phyloP scores from a whole-genome alignment of 1,140 invertebrate genomes.

The Cherax quadricarinatus region DNA sequence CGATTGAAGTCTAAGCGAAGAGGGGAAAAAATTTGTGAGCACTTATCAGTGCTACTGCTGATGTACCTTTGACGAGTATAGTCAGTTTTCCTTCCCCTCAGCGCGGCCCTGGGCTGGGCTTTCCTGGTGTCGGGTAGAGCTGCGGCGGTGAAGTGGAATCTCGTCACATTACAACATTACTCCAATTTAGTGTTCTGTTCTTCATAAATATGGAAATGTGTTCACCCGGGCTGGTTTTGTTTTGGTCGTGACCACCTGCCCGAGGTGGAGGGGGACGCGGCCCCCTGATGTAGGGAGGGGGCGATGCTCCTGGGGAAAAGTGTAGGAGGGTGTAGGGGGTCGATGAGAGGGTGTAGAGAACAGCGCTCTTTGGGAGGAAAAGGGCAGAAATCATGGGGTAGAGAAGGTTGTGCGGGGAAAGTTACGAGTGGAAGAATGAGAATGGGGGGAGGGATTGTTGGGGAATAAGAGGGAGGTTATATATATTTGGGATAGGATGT shows the following conservation, averaged over 20 bases:
- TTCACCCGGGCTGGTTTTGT: constrained; percentile 22
- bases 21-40: background rate
- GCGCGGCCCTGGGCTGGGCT: too few species aligned
- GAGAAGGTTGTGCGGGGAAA: background rate
- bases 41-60: too few species aligned
- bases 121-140: too few species aligned
- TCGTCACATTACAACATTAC: constrained; percentile 61
- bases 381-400: background rate
- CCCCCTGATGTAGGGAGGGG: background rate
- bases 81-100: too few species aligned
- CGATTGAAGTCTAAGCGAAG: too few species aligned
- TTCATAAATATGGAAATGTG: constrained; percentile 64
- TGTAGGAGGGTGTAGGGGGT: background rate
- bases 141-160: constrained; percentile 17
- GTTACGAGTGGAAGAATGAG: background rate
- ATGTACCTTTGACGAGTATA: too few species aligned
- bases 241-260: constrained; percentile 16
- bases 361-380: background rate
- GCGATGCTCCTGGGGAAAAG: background rate
- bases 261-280: background rate
- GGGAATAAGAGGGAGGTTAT: background rate
- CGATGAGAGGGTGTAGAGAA: background rate
- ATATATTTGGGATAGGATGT: background rate
- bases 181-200: constrained; percentile 53
- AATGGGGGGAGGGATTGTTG: background rate